Percentiles rank a stretch among this genome's conserved stretches.
These are phyloP conservation scores for Malacosoma neustria DNA, from an alignment of 2,888 invertebrate species.

Conservation along the genomic window DNA sequence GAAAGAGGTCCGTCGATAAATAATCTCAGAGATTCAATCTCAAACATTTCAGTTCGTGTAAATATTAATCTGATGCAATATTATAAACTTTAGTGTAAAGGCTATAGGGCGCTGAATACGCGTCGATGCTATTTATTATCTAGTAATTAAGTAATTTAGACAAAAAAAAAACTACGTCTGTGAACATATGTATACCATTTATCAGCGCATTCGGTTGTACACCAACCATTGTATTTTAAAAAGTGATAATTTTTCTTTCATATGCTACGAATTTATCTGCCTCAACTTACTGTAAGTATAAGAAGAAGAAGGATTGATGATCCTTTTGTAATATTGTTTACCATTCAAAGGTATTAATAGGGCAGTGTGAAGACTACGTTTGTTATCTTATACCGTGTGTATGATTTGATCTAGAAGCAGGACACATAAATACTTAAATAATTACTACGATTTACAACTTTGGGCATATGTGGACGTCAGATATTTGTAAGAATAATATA, in stretches of 20 bases:
- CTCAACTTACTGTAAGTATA: too few species aligned
- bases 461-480: too few species aligned
- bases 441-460: too few species aligned
- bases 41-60: conserved; percentile 51
- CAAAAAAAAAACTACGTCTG: conserved; percentile 50
- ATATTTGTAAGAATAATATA: too few species aligned
- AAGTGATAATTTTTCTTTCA: conserved; percentile 57
- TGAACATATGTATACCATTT: conserved; percentile 71
- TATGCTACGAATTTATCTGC: too few species aligned
- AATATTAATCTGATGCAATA: conserved; percentile 52
- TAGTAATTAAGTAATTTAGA: conserved; percentile 64
- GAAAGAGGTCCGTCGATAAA: conserved; percentile 51
- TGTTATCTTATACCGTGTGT: too few species aligned
- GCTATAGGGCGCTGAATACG: conserved; percentile 59
- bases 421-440: too few species aligned
- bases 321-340: too few species aligned
- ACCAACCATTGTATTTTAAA: conserved; percentile 53
- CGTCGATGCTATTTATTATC: conserved; percentile 71
- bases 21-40: conserved; percentile 73
- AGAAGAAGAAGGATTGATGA: too few species aligned
- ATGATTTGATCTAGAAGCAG: too few species aligned
- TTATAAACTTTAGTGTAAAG: conserved; percentile 65
- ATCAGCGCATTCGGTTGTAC: conserved; percentile 57
- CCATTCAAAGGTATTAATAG: too few species aligned
- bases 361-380: too few species aligned